Base-by-base conservation (phyloP, 2,888 invertebrate species). In the Napeogenes inachia region DNA sequence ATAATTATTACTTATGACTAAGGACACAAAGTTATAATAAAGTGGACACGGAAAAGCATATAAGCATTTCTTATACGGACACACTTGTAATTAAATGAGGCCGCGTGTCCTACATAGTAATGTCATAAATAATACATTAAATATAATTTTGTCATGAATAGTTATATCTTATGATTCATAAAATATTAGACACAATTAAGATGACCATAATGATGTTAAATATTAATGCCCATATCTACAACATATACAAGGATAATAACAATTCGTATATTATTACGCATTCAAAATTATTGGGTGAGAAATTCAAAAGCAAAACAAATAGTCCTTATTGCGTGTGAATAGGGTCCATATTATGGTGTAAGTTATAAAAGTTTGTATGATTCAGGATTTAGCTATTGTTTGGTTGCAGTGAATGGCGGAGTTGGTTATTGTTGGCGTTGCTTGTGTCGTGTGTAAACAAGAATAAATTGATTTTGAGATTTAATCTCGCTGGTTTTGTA, bases 321-420 rank as follows among this genome's bases (percentile, higher is more conserved):
- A 62, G 60, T 58, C 68, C 68, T 72, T 71, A 59, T 46, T 55
- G 47, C n/a, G 4, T 32, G 13, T 10, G 38, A 5, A 57, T 47
- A 61, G 46, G 54, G 54, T 61, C 55, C 45, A 54, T 32, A 54
- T 42, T 53, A 45, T 42, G 75, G 75, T 69, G 71, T 70, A 63
- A 70, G 67, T 73, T 60, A 73, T 76, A 77, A 76, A 74, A 67
- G 55, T 65, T 71, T 74, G 73, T 73, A 73, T 64, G 73, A 70
- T 62, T 57, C 62, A 57, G 63, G 68, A 67, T 21, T 71, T 68
- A 67, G 68, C 68, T 75, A 68, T 67, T 68, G 66, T 75, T 72
- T 68, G 72, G 72, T 74, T 73, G 73, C 71, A 70, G 33, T 59
- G 63, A 69, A 69, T 68, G 59, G 57, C 60, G 59, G 59, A 61